Evolutionary conservation across 2,888 invertebrate species (phyloP).

Genomic region (Pyralis farinalis): DNA sequence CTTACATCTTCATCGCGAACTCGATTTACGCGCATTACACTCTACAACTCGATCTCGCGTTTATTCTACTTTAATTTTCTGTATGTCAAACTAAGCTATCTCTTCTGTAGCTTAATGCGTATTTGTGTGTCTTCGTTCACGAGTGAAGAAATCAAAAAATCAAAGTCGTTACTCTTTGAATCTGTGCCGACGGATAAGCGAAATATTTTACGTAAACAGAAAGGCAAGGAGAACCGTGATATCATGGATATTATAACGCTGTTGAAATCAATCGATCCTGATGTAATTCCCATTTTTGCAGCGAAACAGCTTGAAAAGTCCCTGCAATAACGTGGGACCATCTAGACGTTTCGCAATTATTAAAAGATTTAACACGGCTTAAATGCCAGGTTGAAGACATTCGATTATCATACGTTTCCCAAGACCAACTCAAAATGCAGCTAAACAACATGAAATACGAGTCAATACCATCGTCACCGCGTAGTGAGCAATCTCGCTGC

Average conservation of each 20-base stretch:
- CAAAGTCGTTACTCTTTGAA: not conserved
- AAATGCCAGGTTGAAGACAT: not conserved
- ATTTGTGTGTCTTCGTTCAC: not conserved
- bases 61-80: too few species aligned
- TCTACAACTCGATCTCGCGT: too few species aligned
- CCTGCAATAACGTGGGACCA: slow-evolving; percentile 16
- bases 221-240: slow-evolving; percentile 8
- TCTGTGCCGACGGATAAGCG: not conserved
- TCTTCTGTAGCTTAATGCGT: not conserved
- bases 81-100: too few species aligned
- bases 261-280: slow-evolving; percentile 15
- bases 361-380: slow-evolving; percentile 11
- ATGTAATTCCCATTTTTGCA: slow-evolving; percentile 12
- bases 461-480: too few species aligned
- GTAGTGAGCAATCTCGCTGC: too few species aligned
- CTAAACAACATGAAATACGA: too few species aligned
- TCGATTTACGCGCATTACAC: too few species aligned
- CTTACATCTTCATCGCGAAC: too few species aligned
- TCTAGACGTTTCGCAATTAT: slow-evolving; percentile 11
- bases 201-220: slow-evolving; percentile 7
- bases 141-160: not conserved
- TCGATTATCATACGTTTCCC: too few species aligned
- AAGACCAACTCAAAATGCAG: too few species aligned
- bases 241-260: slow-evolving; percentile 14
- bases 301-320: slow-evolving; percentile 13